Evolutionary conservation across 2,888 invertebrate species (phyloP), one percentile per base, ranked within the genome.

Genomic region (Xanthia togata): DNA sequence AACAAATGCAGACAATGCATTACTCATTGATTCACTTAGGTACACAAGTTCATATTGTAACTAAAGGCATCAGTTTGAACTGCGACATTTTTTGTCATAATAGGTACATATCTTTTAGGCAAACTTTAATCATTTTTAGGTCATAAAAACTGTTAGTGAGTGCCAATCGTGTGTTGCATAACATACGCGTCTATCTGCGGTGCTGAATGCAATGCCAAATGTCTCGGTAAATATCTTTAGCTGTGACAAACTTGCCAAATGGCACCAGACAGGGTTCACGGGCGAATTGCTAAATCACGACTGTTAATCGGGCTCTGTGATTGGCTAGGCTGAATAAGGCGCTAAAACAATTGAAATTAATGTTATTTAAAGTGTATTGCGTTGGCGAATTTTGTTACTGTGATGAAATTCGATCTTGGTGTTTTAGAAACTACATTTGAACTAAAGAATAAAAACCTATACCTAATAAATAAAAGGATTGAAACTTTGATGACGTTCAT

Each of bases 161-260:
- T 79, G 87, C 82, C 78, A 87, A 83, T 83, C 72, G 77, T 59
- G 38, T 65, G 57, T 76, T 83, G 55, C 74, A 78, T 83, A 85
- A 84, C 81, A 70, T 74, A 81, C 81, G 57, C 69, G 73, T 78
- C 72, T 79, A 76, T 77, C 69, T 80, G 70, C 69, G 72, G 64
- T 81, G 44, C 81, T 74, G 86, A 79, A 84, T 86, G 81, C 85
- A 87, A 88, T 90, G 90, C 87, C 90, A 89, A 90, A 87, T 82
- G 82, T 81, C 83, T 80, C 70, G 84, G 81, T 70, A 73, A 90
- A 90, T 91, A 91, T 89, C 86, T 92, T 87, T 88, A 87, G 90
- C 87, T 89, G 76, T 88, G 82, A 84, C 83, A 87, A 83, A 78
- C 88, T 87, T 89, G 93, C 92, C 92, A 93, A 93, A 92, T 91